phyloP scores from a whole-genome alignment of 1,140 invertebrate species.

The Mactra quadrangularis region DNA sequence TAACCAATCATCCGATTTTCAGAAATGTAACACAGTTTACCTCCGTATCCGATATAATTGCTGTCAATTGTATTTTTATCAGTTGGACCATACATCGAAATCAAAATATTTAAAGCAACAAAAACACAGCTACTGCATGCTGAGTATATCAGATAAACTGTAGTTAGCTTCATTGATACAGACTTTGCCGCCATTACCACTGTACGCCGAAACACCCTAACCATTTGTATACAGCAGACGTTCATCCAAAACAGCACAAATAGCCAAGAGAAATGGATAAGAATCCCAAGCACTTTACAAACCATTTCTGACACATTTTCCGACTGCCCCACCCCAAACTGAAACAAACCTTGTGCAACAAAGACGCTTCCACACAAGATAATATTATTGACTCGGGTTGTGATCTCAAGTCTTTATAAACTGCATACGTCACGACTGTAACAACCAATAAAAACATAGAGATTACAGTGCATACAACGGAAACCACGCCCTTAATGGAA shows the following conservation, averaged over 20 bases:
- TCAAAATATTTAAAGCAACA: slow-evolving; percentile 23
- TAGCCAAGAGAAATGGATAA: slow-evolving; percentile 95
- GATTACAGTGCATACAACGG: slow-evolving; percentile 75
- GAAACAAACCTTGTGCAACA: slow-evolving; percentile 82
- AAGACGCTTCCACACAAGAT: slow-evolving; percentile 81
- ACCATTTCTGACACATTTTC: slow-evolving; percentile 37
- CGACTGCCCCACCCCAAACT: slow-evolving; percentile 74
- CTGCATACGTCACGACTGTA: slow-evolving; percentile 81
- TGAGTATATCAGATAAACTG: neutral
- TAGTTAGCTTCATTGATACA: neutral
- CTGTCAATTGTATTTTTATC: neutral
- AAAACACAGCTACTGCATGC: neutral
- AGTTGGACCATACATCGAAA: neutral
- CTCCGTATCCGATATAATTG: slow-evolving; percentile 50
- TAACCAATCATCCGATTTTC: neutral
- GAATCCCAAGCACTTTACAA: slow-evolving; percentile 86
- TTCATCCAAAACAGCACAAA: slow-evolving; percentile 97
- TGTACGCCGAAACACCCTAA: slow-evolving; percentile 83
- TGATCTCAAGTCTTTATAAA: slow-evolving; percentile 82
- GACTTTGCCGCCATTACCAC: neutral
- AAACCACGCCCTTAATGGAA: slow-evolving; percentile 59
- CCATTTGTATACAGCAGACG: slow-evolving; percentile 89
- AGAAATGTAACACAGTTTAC: slow-evolving; percentile 12
- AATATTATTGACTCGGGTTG: slow-evolving; percentile 83
- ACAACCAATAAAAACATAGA: slow-evolving; percentile 81